Conservation (phyloP, 2,113 vertebrate genomes). For the Dinomys branickii region DNA sequence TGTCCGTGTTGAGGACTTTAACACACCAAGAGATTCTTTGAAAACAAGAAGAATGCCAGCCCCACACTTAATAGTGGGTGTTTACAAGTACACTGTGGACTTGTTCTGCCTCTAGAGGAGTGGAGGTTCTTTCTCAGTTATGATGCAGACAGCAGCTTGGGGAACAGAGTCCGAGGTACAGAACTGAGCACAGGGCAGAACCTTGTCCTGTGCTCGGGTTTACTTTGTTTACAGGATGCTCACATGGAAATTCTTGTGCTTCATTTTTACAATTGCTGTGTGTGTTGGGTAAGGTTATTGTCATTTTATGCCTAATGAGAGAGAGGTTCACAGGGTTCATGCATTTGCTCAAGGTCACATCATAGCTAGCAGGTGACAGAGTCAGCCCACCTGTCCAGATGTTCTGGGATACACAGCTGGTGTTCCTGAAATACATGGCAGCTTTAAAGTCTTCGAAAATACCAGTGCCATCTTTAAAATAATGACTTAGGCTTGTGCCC, state of each 20-base stretch:
- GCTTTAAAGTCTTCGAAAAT: neutral
- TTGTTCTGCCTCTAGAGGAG: neutral
- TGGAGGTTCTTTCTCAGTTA: constrained; percentile 30
- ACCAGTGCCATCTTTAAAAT: neutral
- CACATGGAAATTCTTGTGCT: neutral
- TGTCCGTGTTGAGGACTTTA: constrained; percentile 32
- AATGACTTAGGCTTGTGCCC: neutral
- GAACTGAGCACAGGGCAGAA: neutral
- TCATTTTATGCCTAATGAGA: neutral
- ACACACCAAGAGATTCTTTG: constrained; percentile 7
- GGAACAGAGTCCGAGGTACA: neutral
- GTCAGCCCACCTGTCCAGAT: neutral
- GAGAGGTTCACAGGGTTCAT: neutral
- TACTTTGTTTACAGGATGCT: neutral
- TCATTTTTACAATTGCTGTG: neutral
- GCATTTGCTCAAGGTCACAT: neutral
- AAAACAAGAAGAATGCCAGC: constrained; percentile 23
- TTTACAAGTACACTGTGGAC: constrained; percentile 46
- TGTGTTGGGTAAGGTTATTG: neutral
- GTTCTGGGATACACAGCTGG: neutral
- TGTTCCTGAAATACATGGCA: neutral
- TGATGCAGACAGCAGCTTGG: constrained; percentile 27
- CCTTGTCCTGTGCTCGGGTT: neutral
- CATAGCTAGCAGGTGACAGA: neutral
- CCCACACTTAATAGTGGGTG: constrained; percentile 23